These are phyloP conservation scores for Carcina quercana DNA, from an alignment of 2,888 invertebrate species.

Conservation along the genomic window DNA sequence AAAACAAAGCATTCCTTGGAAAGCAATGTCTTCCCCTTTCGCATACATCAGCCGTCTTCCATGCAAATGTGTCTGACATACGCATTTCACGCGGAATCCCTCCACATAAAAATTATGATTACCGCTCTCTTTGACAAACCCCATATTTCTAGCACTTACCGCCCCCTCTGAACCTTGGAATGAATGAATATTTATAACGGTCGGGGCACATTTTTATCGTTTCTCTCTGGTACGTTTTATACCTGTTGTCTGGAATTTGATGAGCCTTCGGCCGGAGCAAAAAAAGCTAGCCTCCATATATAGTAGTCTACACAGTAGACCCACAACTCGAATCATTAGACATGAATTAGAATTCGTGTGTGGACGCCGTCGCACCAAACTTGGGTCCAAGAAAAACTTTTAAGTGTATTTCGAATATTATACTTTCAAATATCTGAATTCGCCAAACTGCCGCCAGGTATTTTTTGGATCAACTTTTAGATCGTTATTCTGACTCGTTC, in stretches of 20 bases:
- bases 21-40: conserved; percentile 24
- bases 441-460: conserved; percentile 28
- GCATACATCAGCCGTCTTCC: conserved; percentile 23
- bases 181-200: conserved; percentile 64
- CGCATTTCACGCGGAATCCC: conserved; percentile 26
- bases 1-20: conserved; percentile 10
- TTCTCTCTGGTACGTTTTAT: conserved; percentile 23
- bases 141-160: conserved; percentile 54
- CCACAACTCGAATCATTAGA: conserved; percentile 58
- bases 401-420: conserved; percentile 50
- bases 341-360: conserved; percentile 57
- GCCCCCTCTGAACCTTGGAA: conserved; percentile 22
- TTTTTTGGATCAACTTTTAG: conserved; percentile 38
- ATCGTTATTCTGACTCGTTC: conserved; percentile 46
- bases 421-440: conserved; percentile 61
- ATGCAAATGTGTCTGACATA: conserved; percentile 25
- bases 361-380: conserved; percentile 39
- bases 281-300: conserved; percentile 39
- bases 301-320: no score
- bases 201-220: conserved; percentile 51
- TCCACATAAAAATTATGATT: conserved; percentile 60
- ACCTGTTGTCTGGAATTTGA: conserved; percentile 32
- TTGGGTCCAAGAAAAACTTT: conserved; percentile 27
- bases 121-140: conserved; percentile 50
- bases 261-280: conserved; percentile 24